phyloP scores from a whole-genome alignment of 2,797 vertebrate species.

The Poeciliopsis gracilis region DNA sequence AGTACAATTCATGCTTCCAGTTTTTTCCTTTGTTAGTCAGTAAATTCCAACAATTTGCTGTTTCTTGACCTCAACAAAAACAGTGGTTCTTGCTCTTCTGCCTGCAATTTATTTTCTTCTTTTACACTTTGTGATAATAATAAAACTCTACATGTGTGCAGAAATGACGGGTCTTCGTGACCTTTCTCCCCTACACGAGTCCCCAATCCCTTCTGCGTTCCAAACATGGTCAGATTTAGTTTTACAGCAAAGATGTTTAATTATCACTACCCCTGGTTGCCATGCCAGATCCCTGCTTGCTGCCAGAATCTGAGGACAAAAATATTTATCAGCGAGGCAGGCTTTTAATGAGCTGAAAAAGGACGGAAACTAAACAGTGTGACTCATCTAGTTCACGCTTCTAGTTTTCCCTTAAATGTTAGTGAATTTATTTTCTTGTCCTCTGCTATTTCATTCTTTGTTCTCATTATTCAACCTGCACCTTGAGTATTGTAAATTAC shows the following conservation, averaged over 20 bases:
- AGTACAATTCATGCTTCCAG: not conserved
- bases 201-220: constrained; percentile 40
- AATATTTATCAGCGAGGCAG: constrained; percentile 31
- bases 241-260: constrained; percentile 42
- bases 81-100: not conserved
- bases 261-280: constrained; percentile 47
- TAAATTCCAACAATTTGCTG: not conserved
- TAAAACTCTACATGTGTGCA: constrained; percentile 2
- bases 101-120: not conserved
- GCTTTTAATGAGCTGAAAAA: constrained; percentile 16
- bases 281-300: constrained; percentile 27
- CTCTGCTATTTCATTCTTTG: not conserved
- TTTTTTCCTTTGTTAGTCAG: not conserved
- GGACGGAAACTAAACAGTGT: constrained; percentile 1
- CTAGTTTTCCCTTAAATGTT: not conserved
- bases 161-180: constrained; percentile 30
- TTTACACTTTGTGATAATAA: not conserved
- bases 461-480: not conserved
- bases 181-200: constrained; percentile 24
- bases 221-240: constrained; percentile 44
- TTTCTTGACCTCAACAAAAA: not conserved
- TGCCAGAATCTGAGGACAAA: constrained; percentile 26
- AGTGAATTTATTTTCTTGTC: not conserved
- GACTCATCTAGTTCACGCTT: constrained; percentile 22
- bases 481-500: not conserved